Conservation (phyloP, 2,888 invertebrate species). For the Drosophila emarginata region DNA sequence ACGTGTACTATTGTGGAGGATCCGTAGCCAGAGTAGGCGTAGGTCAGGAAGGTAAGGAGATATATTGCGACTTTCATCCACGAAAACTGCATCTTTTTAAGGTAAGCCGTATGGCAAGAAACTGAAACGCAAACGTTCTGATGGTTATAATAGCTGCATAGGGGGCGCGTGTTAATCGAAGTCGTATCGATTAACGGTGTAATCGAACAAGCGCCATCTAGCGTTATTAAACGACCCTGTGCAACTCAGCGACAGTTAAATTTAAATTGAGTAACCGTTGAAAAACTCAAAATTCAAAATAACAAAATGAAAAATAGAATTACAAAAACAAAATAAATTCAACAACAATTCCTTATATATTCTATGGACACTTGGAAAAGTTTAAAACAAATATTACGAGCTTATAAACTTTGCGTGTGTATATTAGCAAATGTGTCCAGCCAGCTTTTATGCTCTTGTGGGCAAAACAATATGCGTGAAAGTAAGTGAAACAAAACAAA, state of each 20-base stretch:
- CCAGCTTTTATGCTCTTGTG: not conserved
- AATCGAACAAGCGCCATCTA: not conserved
- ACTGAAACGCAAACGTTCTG: too few relatives aligned
- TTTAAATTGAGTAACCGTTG: not conserved
- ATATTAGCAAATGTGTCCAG: conserved; percentile 1
- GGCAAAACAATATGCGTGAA: conserved; percentile 3
- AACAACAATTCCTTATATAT: not conserved
- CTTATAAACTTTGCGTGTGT: not conserved
- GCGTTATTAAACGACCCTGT: not conserved
- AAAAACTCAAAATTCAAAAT: not conserved
- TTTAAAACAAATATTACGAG: not conserved
- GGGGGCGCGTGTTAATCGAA: too few relatives aligned
- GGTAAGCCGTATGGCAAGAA: too few relatives aligned
- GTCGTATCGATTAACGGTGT: too few relatives aligned
- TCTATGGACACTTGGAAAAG: not conserved
- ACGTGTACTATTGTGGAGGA: conserved; percentile 87
- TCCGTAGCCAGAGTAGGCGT: conserved; percentile 91
- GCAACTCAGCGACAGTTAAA: not conserved
- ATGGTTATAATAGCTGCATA: too few relatives aligned
- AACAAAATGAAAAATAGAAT: not conserved
- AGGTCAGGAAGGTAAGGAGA: conserved; percentile 88
- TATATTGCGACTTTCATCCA: conserved; percentile 90
- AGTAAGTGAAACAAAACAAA: not conserved
- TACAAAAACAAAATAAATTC: not conserved
- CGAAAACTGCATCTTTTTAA: conserved; percentile 86